Evolutionary conservation across 2,888 invertebrate genomes (phyloP).

Genomic region (Polylopha cassiicola): DNA sequence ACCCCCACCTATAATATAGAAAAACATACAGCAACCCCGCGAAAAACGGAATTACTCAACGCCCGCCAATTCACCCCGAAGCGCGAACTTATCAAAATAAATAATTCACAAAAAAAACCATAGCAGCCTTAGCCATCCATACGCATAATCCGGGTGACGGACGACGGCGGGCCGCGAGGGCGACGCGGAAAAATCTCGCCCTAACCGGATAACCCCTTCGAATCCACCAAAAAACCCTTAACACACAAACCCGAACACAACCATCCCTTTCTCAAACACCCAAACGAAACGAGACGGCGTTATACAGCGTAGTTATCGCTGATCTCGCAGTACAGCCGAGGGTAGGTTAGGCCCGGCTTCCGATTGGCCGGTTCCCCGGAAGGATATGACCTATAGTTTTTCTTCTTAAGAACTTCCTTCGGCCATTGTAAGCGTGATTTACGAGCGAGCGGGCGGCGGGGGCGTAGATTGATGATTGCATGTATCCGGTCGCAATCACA

Average conservation of each 20-base stretch:
- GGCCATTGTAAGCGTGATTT: constrained; percentile 75
- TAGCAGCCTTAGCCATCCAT: constrained; percentile 18
- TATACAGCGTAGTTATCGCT: background rate
- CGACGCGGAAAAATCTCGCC: constrained; percentile 29
- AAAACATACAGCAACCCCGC: background rate
- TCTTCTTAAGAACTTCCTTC: constrained; percentile 77
- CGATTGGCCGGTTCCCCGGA: constrained; percentile 74
- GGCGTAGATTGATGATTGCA: constrained; percentile 72
- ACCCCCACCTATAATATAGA: too few relatives aligned
- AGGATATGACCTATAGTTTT: constrained; percentile 78
- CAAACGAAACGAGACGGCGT: background rate
- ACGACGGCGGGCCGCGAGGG: constrained; percentile 19
- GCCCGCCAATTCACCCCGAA: constrained; percentile 13
- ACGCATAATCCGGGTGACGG: constrained; percentile 25
- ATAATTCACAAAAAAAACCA: constrained; percentile 19
- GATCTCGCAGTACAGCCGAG: constrained; percentile 31
- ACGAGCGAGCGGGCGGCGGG: constrained; percentile 47
- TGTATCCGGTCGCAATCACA: constrained; percentile 69
- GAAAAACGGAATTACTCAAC: constrained; percentile 19
- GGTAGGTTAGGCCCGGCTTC: constrained; percentile 47
- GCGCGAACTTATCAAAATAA: constrained; percentile 21
- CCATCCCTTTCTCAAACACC: background rate
- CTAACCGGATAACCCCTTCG: constrained; percentile 31
- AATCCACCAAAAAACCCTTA: constrained; percentile 6
- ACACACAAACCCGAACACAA: background rate